A percentile compares a stretch with the other conserved stretches of the same genome.
Evolutionary conservation across 2,888 invertebrate species (phyloP).

Genomic region (Philhelius pedissequus): DNA sequence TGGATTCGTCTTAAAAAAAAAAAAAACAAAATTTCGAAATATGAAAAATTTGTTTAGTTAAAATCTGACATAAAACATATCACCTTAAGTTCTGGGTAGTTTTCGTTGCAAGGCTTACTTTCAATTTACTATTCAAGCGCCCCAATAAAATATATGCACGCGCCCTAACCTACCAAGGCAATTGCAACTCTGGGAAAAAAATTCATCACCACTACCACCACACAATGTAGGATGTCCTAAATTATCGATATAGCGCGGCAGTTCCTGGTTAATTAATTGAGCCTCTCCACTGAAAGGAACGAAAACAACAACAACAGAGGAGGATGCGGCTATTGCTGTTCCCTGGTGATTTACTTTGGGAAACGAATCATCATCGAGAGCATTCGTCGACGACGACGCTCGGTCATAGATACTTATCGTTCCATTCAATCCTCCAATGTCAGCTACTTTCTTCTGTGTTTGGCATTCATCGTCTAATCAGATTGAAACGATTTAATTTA

Average conservation of each 20-base stretch:
- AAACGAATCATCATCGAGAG: slow-evolving; percentile 53
- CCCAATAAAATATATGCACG: background rate
- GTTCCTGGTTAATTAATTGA: slow-evolving; percentile 64
- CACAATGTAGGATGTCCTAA: slow-evolving; percentile 54
- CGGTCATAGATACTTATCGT: slow-evolving; percentile 56
- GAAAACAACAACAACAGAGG: background rate
- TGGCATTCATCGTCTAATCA: slow-evolving; percentile 64
- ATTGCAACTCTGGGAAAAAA: background rate
- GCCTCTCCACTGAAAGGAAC: slow-evolving; percentile 14
- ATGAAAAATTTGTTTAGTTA: too few species aligned
- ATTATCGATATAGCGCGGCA: slow-evolving; percentile 62
- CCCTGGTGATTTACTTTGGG: slow-evolving; percentile 61
- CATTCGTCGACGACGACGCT: slow-evolving; percentile 12
- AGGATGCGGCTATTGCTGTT: slow-evolving; percentile 8
- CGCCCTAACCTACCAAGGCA: fast-evolving
- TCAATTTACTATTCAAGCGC: too few species aligned
- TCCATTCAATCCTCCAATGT: slow-evolving; percentile 57
- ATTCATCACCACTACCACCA: slow-evolving; percentile 24
- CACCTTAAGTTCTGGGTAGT: too few species aligned
- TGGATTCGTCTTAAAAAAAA: too few species aligned
- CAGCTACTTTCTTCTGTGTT: slow-evolving; percentile 65
- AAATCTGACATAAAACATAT: too few species aligned
- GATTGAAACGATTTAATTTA: slow-evolving; percentile 67
- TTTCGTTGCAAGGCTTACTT: too few species aligned
- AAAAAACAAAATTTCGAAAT: too few species aligned